These are phyloP conservation scores for Henicopernis longicauda DNA, from an alignment of 2,113 vertebrate genomes.

Conservation along the genomic window DNA sequence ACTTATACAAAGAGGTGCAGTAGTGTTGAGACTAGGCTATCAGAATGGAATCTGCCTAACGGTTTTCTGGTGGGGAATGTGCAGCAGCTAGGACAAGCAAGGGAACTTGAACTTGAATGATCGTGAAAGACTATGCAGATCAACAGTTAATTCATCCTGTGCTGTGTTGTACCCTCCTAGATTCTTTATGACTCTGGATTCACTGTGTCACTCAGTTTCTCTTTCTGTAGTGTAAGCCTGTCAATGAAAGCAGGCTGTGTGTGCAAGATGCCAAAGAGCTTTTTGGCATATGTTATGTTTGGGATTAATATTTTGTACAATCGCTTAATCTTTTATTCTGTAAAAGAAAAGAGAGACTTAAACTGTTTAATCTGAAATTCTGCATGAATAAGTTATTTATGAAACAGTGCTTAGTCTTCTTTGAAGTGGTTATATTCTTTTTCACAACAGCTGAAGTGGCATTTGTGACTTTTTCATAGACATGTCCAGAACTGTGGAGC, in stretches of 20 bases:
- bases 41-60: not conserved
- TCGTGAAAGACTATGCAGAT: not conserved
- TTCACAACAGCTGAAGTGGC: not conserved
- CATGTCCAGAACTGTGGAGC: not conserved
- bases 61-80: not conserved
- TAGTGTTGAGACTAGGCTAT: not conserved
- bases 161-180: not conserved
- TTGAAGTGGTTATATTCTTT: not conserved
- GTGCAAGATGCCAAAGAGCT: not conserved
- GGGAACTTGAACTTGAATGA: not conserved
- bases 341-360: not conserved
- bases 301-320: not conserved
- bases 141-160: not conserved
- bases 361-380: not conserved
- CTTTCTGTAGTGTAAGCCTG: not conserved
- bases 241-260: not conserved
- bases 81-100: not conserved
- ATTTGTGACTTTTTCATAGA: not conserved
- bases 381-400: not conserved
- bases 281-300: not conserved
- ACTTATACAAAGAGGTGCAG: not conserved
- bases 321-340: not conserved
- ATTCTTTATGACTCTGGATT: not conserved
- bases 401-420: not conserved
- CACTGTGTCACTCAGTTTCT: not conserved